Evolutionary conservation across 2,797 vertebrate genomes (phyloP).

Genomic region (Cryptoprocta ferox): DNA sequence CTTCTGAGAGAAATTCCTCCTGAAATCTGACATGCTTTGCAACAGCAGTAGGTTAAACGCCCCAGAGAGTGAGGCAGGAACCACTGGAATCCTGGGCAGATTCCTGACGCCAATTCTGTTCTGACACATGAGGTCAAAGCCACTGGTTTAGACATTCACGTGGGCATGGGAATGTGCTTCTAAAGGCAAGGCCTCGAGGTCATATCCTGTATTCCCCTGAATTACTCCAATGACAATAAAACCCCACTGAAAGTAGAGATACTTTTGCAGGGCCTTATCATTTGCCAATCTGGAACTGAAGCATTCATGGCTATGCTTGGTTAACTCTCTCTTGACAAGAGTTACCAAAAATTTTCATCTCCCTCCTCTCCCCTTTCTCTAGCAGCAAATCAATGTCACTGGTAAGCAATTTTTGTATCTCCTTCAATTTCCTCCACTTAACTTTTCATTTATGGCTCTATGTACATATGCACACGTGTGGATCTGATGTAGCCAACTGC

Average conservation of each 20-base stretch:
- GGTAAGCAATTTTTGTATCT: constrained; percentile 72
- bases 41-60: rapidly evolving
- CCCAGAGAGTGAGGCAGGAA: background rate
- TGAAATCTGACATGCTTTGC: constrained; percentile 28
- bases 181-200: constrained; percentile 63
- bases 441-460: background rate
- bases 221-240: constrained; percentile 26
- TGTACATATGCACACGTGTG: background rate
- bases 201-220: constrained; percentile 57
- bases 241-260: constrained; percentile 54
- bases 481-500: background rate
- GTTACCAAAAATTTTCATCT: constrained; percentile 80
- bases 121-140: background rate
- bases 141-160: background rate
- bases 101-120: constrained; percentile 33
- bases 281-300: constrained; percentile 60
- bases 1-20: background rate
- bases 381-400: constrained; percentile 72
- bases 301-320: constrained; percentile 70
- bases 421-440: constrained; percentile 63
- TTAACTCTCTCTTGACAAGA: constrained; percentile 71
- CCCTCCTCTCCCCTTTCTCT: constrained; percentile 71
- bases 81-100: background rate
- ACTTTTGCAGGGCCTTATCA: background rate
- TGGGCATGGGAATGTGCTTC: background rate